Evolutionary conservation across 2,113 vertebrate genomes (phyloP).

Genomic region (Prietella phreatophila): DNA sequence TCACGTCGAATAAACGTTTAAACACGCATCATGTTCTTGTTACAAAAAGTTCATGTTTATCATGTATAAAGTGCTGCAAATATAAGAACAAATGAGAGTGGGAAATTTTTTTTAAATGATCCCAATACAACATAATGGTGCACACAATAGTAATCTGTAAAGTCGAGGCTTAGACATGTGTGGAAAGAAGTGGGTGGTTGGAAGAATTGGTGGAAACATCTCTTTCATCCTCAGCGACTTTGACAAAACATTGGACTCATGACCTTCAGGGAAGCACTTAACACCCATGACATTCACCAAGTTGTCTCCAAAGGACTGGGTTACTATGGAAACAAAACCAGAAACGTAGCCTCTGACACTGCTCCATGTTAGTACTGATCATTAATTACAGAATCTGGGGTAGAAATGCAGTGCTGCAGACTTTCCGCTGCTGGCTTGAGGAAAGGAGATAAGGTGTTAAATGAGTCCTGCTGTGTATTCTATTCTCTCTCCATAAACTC

Average conservation of each 20-base stretch:
- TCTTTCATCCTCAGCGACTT: slow-evolving; percentile 38
- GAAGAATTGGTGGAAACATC: slow-evolving; percentile 37
- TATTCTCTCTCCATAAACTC: background rate
- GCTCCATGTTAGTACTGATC: slow-evolving; percentile 29
- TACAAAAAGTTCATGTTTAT: background rate
- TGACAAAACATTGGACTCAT: slow-evolving; percentile 39
- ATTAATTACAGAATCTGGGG: slow-evolving; percentile 49
- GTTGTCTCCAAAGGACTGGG: slow-evolving; percentile 16
- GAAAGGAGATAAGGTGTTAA: slow-evolving; percentile 12
- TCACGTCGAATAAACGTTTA: background rate
- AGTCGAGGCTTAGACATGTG: background rate
- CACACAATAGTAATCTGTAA: background rate
- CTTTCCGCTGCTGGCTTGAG: slow-evolving; percentile 11
- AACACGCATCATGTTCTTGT: background rate
- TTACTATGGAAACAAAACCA: slow-evolving; percentile 47
- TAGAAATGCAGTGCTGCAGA: slow-evolving; percentile 29
- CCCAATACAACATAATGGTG: background rate
- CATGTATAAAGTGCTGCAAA: background rate
- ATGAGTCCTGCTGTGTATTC: background rate
- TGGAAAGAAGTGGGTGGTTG: background rate
- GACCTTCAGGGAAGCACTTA: slow-evolving; percentile 44
- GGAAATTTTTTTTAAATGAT: background rate
- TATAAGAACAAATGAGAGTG: background rate
- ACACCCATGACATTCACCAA: slow-evolving; percentile 35
- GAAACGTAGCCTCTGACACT: slow-evolving; percentile 12